Evolutionary conservation across 2,113 vertebrate species (phyloP).

Genomic region (Fulmarus glacialis): DNA sequence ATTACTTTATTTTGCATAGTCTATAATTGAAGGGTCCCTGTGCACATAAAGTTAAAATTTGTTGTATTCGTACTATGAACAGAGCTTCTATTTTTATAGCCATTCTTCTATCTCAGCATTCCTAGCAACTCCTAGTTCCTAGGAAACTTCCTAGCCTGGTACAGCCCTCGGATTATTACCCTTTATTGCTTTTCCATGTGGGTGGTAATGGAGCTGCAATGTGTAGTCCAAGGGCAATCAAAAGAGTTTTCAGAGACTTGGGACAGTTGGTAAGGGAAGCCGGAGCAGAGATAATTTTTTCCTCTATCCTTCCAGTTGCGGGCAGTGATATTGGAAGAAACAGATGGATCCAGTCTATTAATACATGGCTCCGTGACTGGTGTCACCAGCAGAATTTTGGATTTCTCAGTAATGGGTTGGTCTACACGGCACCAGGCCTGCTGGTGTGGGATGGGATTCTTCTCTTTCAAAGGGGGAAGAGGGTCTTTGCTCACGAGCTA

Average conservation of each 20-base stretch:
- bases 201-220: fast-evolving
- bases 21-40: not conserved
- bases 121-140: not conserved
- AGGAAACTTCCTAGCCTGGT: not conserved
- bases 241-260: not conserved
- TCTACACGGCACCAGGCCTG: not conserved
- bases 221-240: not conserved
- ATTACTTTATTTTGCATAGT: not conserved
- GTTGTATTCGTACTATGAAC: not conserved
- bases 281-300: not conserved
- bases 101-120: not conserved
- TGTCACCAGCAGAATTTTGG: not conserved
- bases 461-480: too few species aligned
- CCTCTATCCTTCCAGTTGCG: not conserved
- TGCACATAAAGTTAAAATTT: not conserved
- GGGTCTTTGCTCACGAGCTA: too few species aligned
- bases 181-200: not conserved
- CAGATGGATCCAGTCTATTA: not conserved
- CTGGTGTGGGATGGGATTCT: not conserved
- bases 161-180: not conserved
- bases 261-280: not conserved
- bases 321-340: not conserved
- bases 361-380: not conserved
- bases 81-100: not conserved
- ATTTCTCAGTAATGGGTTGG: not conserved